Evolutionary conservation across 2,888 invertebrate species (phyloP).

Genomic region (Chironomus tentans): DNA sequence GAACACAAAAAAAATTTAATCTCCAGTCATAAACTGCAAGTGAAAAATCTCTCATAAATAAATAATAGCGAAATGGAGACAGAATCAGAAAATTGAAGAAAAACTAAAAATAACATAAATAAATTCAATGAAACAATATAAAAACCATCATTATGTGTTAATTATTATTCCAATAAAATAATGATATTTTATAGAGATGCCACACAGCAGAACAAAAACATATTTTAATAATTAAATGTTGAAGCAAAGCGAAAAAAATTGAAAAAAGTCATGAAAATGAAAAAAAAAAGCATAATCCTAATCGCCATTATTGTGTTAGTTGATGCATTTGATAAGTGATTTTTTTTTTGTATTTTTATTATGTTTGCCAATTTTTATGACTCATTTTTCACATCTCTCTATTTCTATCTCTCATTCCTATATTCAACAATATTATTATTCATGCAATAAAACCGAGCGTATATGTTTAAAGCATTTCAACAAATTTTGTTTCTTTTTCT

Average conservation of each 20-base stretch:
- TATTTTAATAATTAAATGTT: slow-evolving; percentile 18
- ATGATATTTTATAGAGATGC: background rate
- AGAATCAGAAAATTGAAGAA: background rate
- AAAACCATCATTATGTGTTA: slow-evolving; percentile 6
- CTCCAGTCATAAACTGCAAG: too few relatives aligned
- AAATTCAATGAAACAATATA: background rate
- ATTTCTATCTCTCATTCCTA: background rate
- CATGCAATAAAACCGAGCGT: slow-evolving; percentile 5
- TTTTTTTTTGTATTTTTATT: background rate
- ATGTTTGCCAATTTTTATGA: slow-evolving; percentile 12
- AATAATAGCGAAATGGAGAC: too few relatives aligned
- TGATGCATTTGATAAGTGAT: slow-evolving; percentile 5
- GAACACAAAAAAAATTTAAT: too few relatives aligned
- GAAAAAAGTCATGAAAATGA: background rate
- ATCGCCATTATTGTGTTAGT: slow-evolving; percentile 14
- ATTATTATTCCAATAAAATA: background rate
- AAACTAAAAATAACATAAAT: too few relatives aligned
- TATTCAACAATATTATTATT: slow-evolving; percentile 4
- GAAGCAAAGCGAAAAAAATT: background rate
- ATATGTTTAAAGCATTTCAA: slow-evolving; percentile 3
- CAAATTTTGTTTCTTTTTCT: background rate
- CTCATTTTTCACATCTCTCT: background rate
- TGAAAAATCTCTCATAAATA: too few relatives aligned
- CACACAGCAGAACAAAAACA: background rate
- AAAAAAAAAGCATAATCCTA: slow-evolving; percentile 2